Base-by-base conservation (phyloP, 2,797 vertebrate genomes). In the Bradypus variegatus region DNA sequence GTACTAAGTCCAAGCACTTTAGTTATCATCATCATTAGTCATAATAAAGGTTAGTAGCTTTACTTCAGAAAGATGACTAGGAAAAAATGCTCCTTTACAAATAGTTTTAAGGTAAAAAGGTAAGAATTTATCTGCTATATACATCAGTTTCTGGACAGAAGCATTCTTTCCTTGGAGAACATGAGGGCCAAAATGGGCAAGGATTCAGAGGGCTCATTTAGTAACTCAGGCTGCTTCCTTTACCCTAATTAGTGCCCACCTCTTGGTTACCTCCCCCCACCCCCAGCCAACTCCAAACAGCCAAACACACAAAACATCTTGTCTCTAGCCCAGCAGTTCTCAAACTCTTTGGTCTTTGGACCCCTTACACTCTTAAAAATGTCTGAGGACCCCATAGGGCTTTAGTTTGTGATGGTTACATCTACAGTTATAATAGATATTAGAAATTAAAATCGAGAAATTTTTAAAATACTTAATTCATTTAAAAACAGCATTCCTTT, bases 371-470 rank as follows among this genome's bases (percentile, higher is more conserved):
- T 80, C 36, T 58, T 70, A 67, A 84, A 89, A 80, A 55, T 58
- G 18, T 67, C 23, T 13, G 33, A 86, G 64, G 85, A 85, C 33
- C 33, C 5, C 23, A 31, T 16, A 50, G 87, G 75, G 31, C 19
- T 73, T 81, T 81, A 62, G 29, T 76, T 86, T 62, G 31, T 78
- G 25, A 82, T 50, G 50, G 75, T 78, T 13, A 73, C 70, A 79
- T n/a, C 53, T 69, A 62, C 50, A 80, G 53, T 77, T 86, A 86
- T 11, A 29, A 64, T 53, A 27, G 65, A 3, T 31, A n/a, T 19
- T 72, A 55, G 60, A 78, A 89, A 83, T 86, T 76, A 90, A 86
- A 92, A 70, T n/a, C 60, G 50, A 94, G 70, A 88, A 36, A 88
- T 83, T 70, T 15, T 16, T 58, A 87, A 92, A 70, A 86, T 23